Base-by-base conservation (phyloP, 2,113 vertebrate genomes). In the Microtus montanus region DNA sequence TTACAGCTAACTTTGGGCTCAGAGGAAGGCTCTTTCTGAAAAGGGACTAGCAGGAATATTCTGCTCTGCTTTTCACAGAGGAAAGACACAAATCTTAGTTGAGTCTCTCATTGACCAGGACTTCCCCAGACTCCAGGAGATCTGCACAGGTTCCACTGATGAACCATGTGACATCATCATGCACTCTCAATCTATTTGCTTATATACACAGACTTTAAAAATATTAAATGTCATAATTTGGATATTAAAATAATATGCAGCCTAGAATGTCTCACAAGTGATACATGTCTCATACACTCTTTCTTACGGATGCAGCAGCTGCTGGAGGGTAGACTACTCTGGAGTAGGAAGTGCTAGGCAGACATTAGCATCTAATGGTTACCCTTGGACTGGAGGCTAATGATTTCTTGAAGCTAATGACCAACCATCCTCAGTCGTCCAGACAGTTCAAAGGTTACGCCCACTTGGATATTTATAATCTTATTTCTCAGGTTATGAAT, bases 21-120 rank as follows among this genome's bases (percentile, higher is more conserved):
- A 0, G 3, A 33, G 14, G 30, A 6, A 54, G 86, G 1, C 13
- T 28, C 8, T 75, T 66, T 8, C 4, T 7, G 66, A 47, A n/a
- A 47, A 19, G 1, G 1, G 20, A 14, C 54, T 30, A 63, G n/a
- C 4, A 70, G 33, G 4, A 17, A 63, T 11, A 28, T 4, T 26
- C 8, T 63, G 2, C n/a, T 41, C 20, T 74, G 33, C 20, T 52
- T 7, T 38, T 58, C 20, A 44, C 1, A 13, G 28, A 5, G 2
- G 19, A 0, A 38, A n/a, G 20, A 1, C 0, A 1, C 11, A 28
- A 68, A 3, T 14, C 15, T 2, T 11, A 20, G 33, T 20, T 11
- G 63, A 17, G 1, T 38, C 26, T 2, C 77, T 47, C 19, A 26
- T 52, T 47, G 47, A 9, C n/a, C 1, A 13, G 30, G 79, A 3